Percentiles rank a stretch among this genome's conserved stretches.
Conservation (phyloP, 2,888 invertebrate species). For the Serrognathus titanus region DNA sequence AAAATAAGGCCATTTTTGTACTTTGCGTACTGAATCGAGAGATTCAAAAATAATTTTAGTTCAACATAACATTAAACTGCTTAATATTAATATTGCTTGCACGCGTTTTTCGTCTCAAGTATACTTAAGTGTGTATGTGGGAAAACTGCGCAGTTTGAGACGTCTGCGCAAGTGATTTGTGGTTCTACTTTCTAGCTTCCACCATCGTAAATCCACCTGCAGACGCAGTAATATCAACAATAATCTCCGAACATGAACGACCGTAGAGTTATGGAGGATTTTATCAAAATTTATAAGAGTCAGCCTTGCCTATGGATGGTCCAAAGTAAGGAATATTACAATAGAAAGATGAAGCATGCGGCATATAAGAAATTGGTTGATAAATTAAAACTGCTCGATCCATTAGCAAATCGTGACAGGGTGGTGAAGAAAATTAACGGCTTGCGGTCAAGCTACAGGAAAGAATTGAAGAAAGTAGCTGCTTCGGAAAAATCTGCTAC, state of each 20-base stretch:
- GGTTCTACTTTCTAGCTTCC: too few relatives aligned
- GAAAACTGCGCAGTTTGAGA: too few relatives aligned
- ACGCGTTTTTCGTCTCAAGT: too few relatives aligned
- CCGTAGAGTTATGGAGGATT: neutral
- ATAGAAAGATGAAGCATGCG: conserved; percentile 8
- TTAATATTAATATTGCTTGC: too few relatives aligned
- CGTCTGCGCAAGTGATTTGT: too few relatives aligned
- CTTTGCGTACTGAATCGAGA: too few relatives aligned
- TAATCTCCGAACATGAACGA: neutral
- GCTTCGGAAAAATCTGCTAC: neutral
- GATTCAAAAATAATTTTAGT: too few relatives aligned
- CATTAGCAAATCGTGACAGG: conserved; percentile 16
- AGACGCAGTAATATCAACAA: too few relatives aligned
- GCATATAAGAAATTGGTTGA: conserved; percentile 14
- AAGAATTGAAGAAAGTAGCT: conserved; percentile 18
- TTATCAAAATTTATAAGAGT: conserved; percentile 18
- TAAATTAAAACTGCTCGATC: conserved; percentile 15
- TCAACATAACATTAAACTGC: too few relatives aligned
- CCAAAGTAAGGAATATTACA: conserved; percentile 12
- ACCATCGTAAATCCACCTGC: too few relatives aligned
- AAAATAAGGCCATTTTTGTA: too few relatives aligned
- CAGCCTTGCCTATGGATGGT: conserved; percentile 20
- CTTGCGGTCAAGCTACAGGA: conserved; percentile 17
- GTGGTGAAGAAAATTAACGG: conserved; percentile 23
- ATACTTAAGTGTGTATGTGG: too few relatives aligned